Conservation (phyloP, 2,113 vertebrate genomes). For the Phylloscopus whistleri region DNA sequence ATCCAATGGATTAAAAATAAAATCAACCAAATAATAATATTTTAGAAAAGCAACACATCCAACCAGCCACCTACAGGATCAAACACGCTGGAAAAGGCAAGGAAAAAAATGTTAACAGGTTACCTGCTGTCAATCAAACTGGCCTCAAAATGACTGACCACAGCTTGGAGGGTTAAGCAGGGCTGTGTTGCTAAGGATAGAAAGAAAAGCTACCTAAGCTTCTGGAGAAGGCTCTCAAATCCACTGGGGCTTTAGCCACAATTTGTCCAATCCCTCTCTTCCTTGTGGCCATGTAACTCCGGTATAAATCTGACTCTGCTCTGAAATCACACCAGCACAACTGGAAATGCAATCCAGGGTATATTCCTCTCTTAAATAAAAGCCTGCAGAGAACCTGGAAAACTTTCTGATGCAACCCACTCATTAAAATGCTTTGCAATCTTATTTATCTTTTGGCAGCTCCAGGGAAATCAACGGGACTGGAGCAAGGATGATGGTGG, state of each 20-base stretch:
- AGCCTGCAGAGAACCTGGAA: not conserved
- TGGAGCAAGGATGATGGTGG: not conserved
- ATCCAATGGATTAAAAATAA: not conserved
- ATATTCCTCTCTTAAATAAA: not conserved
- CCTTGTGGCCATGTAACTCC: not conserved
- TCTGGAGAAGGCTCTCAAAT: slow-evolving; percentile 77
- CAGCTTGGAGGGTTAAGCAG: slow-evolving; percentile 75
- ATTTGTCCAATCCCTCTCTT: slow-evolving; percentile 19
- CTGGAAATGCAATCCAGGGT: not conserved
- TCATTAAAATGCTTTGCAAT: not conserved
- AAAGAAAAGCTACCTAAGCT: slow-evolving; percentile 86
- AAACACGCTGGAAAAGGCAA: not conserved
- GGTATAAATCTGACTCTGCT: not conserved
- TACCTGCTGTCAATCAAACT: slow-evolving; percentile 50
- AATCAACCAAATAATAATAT: not conserved
- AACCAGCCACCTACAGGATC: not conserved
- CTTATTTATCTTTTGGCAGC: not conserved
- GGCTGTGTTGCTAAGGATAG: slow-evolving; percentile 83
- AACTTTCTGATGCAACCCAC: not conserved
- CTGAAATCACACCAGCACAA: not conserved
- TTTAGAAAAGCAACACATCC: not conserved
- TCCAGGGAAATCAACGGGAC: not conserved
- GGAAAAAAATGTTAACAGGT: not conserved
- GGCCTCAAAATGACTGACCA: slow-evolving; percentile 60
- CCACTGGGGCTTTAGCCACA: slow-evolving; percentile 69